Conservation (phyloP, 2,113 vertebrate species). For the Lucifuga dentata region DNA sequence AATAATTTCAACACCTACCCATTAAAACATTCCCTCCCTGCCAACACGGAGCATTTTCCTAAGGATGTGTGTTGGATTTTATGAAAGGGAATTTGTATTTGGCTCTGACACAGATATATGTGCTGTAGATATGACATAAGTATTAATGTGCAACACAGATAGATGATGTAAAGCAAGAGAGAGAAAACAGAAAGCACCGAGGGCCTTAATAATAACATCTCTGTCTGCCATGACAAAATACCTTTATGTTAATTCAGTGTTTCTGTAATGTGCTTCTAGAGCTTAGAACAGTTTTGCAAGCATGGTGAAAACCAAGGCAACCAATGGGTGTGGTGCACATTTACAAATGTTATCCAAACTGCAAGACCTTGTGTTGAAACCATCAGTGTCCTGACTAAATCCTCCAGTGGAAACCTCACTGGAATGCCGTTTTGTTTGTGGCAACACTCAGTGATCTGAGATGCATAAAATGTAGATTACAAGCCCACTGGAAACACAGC, state of each 20-base stretch:
- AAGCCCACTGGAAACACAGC: conserved; percentile 36
- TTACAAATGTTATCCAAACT: conserved; percentile 48
- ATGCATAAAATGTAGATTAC: conserved; percentile 52
- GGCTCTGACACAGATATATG: conserved; percentile 11
- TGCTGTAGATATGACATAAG: conserved; percentile 22
- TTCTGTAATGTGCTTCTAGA: conserved; percentile 48
- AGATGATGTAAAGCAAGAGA: conserved; percentile 39
- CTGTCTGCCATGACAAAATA: conserved; percentile 37
- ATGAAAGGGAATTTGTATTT: conserved; percentile 14
- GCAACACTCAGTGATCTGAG: conserved; percentile 31
- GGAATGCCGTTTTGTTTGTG: conserved; percentile 58
- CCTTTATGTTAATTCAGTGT: conserved; percentile 20
- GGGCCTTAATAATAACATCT: conserved; percentile 43
- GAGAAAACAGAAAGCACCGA: conserved; percentile 51
- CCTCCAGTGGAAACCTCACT: conserved; percentile 29
- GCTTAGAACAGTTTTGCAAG: conserved; percentile 51
- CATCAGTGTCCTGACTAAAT: conserved; percentile 20
- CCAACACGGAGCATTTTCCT: conserved; percentile 16
- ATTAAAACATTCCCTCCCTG: conserved; percentile 56
- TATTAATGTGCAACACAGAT: conserved; percentile 49
- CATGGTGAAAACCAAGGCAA: conserved; percentile 51
- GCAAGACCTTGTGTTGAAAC: conserved; percentile 36
- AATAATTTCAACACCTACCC: conserved; percentile 72
- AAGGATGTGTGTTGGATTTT: conserved; percentile 26
- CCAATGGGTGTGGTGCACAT: conserved; percentile 62